Percentiles rank a stretch among this genome's conserved stretches.
phyloP scores from a whole-genome alignment of 2,113 vertebrate species.

The Brienomyrus brachyistius region DNA sequence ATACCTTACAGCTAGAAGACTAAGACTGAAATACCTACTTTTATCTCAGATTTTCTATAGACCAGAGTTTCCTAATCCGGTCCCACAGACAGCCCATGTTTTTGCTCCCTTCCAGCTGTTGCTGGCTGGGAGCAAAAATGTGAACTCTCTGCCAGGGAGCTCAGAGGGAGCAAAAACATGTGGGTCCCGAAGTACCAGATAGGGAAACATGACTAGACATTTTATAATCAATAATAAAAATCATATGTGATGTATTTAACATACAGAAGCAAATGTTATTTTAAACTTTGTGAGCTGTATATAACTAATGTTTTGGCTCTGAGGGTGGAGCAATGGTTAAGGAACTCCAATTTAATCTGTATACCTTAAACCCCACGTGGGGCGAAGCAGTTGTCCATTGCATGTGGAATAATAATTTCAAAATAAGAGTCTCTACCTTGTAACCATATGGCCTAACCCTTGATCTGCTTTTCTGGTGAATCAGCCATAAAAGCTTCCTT shows the following conservation, averaged over 20 bases:
- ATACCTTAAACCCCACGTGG: neutral
- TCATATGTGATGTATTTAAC: neutral
- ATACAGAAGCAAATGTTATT: neutral
- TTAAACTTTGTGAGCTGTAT: neutral
- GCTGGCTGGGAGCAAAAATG: too few species aligned
- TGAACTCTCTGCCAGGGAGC: too few species aligned
- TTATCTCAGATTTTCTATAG: neutral
- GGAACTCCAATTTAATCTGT: neutral
- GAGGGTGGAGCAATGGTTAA: neutral
- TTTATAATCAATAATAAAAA: neutral
- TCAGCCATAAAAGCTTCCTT: neutral
- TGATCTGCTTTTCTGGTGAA: neutral
- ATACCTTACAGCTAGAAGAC: neutral
- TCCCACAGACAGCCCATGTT: neutral
- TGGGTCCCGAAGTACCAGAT: neutral
- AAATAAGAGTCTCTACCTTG: neutral
- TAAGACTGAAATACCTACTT: neutral
- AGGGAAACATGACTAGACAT: neutral
- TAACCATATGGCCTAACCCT: neutral
- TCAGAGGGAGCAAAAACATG: neutral
- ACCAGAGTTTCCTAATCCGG: neutral
- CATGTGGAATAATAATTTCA: neutral
- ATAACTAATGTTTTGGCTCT: neutral
- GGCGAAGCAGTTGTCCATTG: neutral
- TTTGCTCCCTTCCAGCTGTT: neutral